These are phyloP conservation scores for Yponomeuta evonymella DNA, from an alignment of 2,888 invertebrate genomes.

Conservation along the genomic window DNA sequence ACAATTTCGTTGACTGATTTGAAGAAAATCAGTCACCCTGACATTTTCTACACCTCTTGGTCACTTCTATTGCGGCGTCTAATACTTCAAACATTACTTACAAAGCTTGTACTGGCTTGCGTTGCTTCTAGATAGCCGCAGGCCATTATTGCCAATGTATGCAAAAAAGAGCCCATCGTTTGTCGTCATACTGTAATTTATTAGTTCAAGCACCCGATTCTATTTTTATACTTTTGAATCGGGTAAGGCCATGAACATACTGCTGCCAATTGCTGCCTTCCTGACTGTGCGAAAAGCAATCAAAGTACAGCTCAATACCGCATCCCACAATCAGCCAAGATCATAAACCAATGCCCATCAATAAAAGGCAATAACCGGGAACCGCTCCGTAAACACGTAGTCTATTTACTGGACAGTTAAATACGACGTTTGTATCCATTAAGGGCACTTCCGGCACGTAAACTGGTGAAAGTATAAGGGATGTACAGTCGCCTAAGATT, in stretches of 20 bases:
- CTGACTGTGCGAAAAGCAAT: background rate
- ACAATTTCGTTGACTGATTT: no score
- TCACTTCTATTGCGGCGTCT: no score
- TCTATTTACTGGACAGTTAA: constrained; percentile 55
- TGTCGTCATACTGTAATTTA: no score
- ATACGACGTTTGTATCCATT: constrained; percentile 71
- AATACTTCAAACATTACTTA: no score
- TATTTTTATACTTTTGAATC: no score
- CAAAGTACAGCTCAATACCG: background rate
- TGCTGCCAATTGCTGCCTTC: background rate
- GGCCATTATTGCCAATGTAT: no score
- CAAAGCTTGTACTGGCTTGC: no score
- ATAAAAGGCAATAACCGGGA: constrained; percentile 21
- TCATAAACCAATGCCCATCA: background rate
- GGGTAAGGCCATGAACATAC: background rate
- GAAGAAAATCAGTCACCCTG: no score
- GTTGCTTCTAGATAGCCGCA: no score
- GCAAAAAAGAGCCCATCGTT: no score
- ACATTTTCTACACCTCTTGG: no score
- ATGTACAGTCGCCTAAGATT: background rate
- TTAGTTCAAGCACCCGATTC: no score
- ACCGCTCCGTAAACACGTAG: constrained; percentile 28
- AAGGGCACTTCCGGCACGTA: constrained; percentile 52
- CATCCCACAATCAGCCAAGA: background rate
- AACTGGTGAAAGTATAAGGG: background rate